A percentile compares a stretch with the other conserved stretches of the same genome.
phyloP scores from a whole-genome alignment of 2,888 invertebrate genomes.

The Drosophila cognata region DNA sequence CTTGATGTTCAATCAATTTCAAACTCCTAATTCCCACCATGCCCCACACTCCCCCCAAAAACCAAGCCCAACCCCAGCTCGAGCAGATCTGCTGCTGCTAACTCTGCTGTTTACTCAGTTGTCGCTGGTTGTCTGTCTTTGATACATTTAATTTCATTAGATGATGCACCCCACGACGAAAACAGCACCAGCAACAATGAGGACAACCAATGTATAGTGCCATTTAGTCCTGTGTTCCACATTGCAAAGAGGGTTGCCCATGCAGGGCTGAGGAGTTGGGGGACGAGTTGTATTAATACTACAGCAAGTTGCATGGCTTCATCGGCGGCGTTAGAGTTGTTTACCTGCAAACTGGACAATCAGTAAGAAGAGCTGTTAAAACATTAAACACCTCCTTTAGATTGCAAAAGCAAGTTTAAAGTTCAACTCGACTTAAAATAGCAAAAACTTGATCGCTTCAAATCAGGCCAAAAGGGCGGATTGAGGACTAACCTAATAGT shows the following conservation, averaged over 20 bases:
- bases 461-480: not conserved
- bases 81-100: not conserved
- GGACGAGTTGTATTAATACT: not conserved
- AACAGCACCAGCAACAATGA: conserved; percentile 14
- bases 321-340: not conserved
- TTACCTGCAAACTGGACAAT: conserved; percentile 19
- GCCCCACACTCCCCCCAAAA: not conserved
- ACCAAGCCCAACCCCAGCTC: not conserved
- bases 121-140: conserved; percentile 42
- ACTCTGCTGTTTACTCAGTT: conserved; percentile 27
- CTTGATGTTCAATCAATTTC: conserved; percentile 57
- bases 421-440: not conserved
- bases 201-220: conserved; percentile 13
- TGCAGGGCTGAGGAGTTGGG: not conserved
- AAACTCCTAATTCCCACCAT: conserved; percentile 6
- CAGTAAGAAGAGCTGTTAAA: conserved; percentile 7
- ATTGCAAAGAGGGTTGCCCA: conserved; percentile 20
- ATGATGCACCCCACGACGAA: conserved; percentile 39
- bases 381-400: not conserved
- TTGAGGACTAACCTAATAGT: conserved; percentile 4
- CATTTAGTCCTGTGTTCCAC: conserved; percentile 30
- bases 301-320: not conserved
- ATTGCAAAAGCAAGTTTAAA: not conserved
- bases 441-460: not conserved
- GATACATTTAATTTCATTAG: conserved; percentile 71